Percentiles rank a stretch among this genome's conserved stretches.
Conservation (phyloP, 1,140 invertebrate species). For the Cyphomyrmex costatus region DNA sequence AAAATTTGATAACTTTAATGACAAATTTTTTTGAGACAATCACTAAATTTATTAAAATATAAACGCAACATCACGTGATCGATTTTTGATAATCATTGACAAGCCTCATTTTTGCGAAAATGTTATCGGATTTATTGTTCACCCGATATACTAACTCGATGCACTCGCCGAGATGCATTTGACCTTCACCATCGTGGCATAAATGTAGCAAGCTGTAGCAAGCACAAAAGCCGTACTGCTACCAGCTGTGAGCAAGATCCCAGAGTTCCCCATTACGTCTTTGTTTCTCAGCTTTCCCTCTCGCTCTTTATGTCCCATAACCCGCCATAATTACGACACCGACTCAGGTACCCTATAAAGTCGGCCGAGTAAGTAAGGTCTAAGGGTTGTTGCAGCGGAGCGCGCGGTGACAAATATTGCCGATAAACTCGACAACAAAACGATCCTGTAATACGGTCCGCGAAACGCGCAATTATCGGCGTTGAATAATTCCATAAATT, state of each 20-base stretch:
- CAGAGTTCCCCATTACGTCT: constrained; percentile 44
- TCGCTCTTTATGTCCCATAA: constrained; percentile 74
- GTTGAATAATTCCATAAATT: constrained; percentile 57
- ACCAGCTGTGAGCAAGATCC: constrained; percentile 67
- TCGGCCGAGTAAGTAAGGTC: constrained; percentile 59
- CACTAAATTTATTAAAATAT: neutral
- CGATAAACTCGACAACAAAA: constrained; percentile 66
- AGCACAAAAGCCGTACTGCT: constrained; percentile 56
- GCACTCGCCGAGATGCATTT: neutral
- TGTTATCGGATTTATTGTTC: neutral
- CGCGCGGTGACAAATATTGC: constrained; percentile 70
- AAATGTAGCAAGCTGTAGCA: constrained; percentile 38
- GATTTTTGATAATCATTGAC: neutral
- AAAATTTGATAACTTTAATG: neutral
- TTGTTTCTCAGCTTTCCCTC: neutral
- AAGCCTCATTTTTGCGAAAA: neutral
- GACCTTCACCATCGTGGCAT: constrained; percentile 35
- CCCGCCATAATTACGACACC: constrained; percentile 75
- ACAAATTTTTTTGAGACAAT: neutral
- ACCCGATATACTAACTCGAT: neutral
- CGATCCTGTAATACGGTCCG: constrained; percentile 52
- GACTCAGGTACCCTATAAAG: constrained; percentile 65
- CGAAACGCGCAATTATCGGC: constrained; percentile 66
- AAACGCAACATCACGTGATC: neutral
- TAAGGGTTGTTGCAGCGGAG: constrained; percentile 52